A percentile compares a stretch with the other conserved stretches of the same genome.
These are phyloP conservation scores for Gambusia yucatana DNA, from an alignment of 2,797 vertebrate genomes.

Conservation along the genomic window DNA sequence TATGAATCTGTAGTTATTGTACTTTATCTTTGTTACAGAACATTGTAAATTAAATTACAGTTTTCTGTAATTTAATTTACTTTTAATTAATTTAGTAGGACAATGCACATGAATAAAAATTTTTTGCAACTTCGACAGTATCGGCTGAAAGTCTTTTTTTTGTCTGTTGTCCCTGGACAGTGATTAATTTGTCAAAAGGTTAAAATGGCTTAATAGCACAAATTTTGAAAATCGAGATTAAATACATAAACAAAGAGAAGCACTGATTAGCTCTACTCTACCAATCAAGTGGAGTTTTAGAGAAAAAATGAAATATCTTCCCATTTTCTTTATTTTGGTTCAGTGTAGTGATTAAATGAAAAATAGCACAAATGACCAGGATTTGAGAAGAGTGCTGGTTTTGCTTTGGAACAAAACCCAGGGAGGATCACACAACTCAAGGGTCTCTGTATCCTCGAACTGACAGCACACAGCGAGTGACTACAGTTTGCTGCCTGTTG, in stretches of 20 bases:
- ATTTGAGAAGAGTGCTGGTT: conserved; percentile 21
- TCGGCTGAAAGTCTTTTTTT: no score
- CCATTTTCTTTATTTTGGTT: neutral
- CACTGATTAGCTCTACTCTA: neutral
- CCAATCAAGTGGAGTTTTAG: neutral
- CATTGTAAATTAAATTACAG: neutral
- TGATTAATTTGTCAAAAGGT: no score
- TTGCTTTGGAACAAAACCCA: conserved; percentile 23
- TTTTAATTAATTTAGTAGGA: no score
- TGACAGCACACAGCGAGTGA: conserved; percentile 50
- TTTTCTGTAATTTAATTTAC: neutral
- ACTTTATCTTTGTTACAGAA: neutral
- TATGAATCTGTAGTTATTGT: neutral
- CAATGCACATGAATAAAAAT: no score
- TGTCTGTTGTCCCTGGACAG: no score
- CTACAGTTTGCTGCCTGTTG: conserved; percentile 36
- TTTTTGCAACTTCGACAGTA: no score
- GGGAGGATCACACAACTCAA: conserved; percentile 28
- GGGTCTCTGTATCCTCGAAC: conserved; percentile 8
- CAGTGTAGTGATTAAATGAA: neutral
- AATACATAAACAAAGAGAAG: neutral
- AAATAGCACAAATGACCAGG: neutral
- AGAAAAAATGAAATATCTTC: neutral
- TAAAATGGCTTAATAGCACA: no score
- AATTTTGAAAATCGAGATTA: neutral